Evolutionary conservation across 2,113 vertebrate species (phyloP).

Genomic region (Dasyornis broadbenti): DNA sequence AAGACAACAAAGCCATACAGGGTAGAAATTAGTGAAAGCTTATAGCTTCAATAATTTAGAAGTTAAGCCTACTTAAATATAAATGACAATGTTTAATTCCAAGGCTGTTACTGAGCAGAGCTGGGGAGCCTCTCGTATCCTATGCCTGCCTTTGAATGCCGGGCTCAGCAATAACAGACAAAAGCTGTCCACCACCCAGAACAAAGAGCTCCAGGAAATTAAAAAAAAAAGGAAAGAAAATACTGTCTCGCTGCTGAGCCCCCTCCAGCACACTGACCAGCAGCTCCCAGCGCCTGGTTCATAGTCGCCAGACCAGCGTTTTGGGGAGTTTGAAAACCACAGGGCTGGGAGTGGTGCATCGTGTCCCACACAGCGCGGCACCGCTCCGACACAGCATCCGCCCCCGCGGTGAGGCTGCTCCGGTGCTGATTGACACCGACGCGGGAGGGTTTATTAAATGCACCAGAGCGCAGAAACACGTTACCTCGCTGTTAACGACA

Average conservation of each 20-base stretch:
- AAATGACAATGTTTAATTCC: slow-evolving; percentile 58
- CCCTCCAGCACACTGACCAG: neutral
- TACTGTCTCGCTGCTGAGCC: neutral
- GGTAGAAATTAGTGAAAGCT: slow-evolving; percentile 55
- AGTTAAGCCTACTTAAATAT: slow-evolving; percentile 65
- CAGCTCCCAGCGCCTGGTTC: neutral
- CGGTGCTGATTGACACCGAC: neutral
- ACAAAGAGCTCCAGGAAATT: slow-evolving; percentile 75
- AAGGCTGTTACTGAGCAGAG: slow-evolving; percentile 66
- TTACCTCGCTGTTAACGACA: fast-evolving
- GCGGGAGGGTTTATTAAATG: neutral
- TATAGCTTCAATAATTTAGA: slow-evolving; percentile 66
- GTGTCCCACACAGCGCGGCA: neutral
- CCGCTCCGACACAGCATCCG: neutral
- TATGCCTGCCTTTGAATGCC: slow-evolving; percentile 42
- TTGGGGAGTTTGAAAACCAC: neutral
- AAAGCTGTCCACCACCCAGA: slow-evolving; percentile 73
- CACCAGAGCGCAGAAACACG: neutral
- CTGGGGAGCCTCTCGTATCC: slow-evolving; percentile 49
- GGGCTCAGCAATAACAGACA: slow-evolving; percentile 71
- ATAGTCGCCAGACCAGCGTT: neutral
- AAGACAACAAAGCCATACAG: neutral
- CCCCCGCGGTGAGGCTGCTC: neutral
- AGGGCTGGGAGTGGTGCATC: neutral
- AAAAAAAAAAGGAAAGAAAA: slow-evolving; percentile 39